These are phyloP conservation scores for Phaenicophaeus curvirostris DNA, from an alignment of 2,797 vertebrate genomes.

Conservation along the genomic window DNA sequence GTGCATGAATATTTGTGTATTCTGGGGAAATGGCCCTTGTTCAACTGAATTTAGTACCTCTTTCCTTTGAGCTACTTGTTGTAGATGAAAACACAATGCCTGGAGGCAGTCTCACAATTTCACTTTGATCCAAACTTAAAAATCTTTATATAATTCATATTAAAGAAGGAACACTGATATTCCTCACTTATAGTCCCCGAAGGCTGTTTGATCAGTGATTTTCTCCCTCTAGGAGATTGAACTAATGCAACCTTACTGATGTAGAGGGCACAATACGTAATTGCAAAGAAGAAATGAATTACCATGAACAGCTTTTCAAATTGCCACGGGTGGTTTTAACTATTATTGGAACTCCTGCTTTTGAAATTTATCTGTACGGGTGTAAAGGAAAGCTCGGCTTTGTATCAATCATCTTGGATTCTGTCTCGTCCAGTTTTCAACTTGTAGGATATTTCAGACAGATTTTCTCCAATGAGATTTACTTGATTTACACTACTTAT, in stretches of 20 bases:
- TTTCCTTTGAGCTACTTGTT: background rate
- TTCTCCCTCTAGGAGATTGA: background rate
- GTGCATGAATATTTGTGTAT: background rate
- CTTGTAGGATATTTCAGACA: background rate
- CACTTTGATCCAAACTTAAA: background rate
- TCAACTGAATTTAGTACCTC: background rate
- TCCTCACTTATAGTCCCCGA: background rate
- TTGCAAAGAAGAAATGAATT: background rate
- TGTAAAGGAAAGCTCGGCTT: background rate
- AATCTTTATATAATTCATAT: background rate
- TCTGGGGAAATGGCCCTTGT: background rate
- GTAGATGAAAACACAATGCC: background rate
- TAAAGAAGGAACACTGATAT: background rate
- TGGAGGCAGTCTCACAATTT: background rate
- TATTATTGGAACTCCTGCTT: background rate
- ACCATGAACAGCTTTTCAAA: background rate
- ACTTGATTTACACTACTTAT: background rate
- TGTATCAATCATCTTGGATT: background rate
- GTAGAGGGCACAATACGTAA: background rate
- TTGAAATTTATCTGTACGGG: background rate
- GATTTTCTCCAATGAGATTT: background rate
- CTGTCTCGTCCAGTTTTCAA: background rate
- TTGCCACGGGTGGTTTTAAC: background rate
- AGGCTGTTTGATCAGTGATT: background rate
- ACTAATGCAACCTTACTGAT: background rate